phyloP scores from a whole-genome alignment of 2,113 vertebrate species.

The Amazona guildingii region DNA sequence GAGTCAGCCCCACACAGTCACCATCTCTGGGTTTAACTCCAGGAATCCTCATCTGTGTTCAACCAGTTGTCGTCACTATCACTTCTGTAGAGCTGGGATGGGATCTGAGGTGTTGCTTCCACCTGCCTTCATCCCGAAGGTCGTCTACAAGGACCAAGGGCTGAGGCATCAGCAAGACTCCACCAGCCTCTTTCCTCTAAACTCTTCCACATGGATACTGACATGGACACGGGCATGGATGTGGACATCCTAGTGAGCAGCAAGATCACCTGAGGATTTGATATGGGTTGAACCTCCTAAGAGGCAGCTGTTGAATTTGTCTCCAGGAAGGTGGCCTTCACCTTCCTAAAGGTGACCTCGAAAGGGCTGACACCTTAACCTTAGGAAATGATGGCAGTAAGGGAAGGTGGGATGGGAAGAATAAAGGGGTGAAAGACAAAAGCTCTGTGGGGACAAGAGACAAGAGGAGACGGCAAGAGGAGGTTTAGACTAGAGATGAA shows the following conservation, averaged over 20 bases:
- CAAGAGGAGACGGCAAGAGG: neutral
- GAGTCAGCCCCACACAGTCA: fast-evolving
- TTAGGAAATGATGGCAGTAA: neutral
- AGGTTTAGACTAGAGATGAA: neutral
- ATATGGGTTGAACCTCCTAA: neutral
- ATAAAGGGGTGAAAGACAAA: neutral
- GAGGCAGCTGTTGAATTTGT: neutral
- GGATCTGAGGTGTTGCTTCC: neutral
- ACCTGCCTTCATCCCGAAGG: neutral
- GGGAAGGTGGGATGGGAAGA: neutral
- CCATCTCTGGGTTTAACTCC: neutral
- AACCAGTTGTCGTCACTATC: neutral
- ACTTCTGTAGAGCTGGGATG: neutral
- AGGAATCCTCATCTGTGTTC: neutral
- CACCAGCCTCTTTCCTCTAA: neutral
- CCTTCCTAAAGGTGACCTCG: neutral
- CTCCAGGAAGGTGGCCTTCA: neutral
- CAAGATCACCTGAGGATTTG: neutral
- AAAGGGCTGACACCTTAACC: neutral
- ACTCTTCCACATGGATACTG: neutral
- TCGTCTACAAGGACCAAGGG: neutral
- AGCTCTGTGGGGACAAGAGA: neutral
- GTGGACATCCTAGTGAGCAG: neutral
- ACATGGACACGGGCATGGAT: neutral
- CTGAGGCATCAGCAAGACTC: neutral